A percentile compares a stretch with the other conserved stretches of the same genome.
phyloP scores from a whole-genome alignment of 2,113 vertebrate genomes.

The Perca flavescens region DNA sequence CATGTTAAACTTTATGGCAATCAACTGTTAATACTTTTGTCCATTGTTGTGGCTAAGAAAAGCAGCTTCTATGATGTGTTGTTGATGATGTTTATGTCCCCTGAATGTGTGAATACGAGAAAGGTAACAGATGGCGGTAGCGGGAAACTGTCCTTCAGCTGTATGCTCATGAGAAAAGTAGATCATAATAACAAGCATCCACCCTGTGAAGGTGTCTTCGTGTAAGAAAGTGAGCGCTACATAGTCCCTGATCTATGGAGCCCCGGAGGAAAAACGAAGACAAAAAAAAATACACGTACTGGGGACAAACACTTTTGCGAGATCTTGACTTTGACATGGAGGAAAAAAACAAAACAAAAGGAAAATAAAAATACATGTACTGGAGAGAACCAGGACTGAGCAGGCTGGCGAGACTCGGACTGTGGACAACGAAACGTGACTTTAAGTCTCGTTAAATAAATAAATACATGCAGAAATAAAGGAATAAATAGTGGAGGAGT shows the following conservation, averaged over 20 bases:
- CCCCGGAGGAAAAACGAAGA: too few species aligned
- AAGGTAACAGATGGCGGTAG: constrained; percentile 16
- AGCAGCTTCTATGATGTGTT: neutral
- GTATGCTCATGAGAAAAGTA: constrained; percentile 15
- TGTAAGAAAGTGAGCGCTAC: neutral
- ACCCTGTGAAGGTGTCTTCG: neutral
- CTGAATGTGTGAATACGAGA: constrained; percentile 6
- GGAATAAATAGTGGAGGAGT: too few species aligned
- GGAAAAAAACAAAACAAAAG: too few species aligned
- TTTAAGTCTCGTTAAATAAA: too few species aligned
- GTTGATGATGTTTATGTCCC: neutral
- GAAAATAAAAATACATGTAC: too few species aligned
- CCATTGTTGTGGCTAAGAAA: neutral
- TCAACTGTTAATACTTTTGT: constrained; percentile 1
- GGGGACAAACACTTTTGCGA: too few species aligned
- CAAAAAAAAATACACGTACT: too few species aligned
- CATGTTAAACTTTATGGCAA: neutral
- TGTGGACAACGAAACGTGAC: too few species aligned
- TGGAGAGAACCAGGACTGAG: too few species aligned
- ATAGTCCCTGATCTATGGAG: neutral
- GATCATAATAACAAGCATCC: constrained; percentile 12
- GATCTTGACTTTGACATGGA: too few species aligned
- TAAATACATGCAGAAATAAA: too few species aligned
- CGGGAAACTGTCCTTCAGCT: constrained; percentile 31
- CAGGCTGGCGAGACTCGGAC: too few species aligned